Evolutionary conservation across 2,797 vertebrate genomes (phyloP).

Genomic region (Percopsis omiscomaycus): DNA sequence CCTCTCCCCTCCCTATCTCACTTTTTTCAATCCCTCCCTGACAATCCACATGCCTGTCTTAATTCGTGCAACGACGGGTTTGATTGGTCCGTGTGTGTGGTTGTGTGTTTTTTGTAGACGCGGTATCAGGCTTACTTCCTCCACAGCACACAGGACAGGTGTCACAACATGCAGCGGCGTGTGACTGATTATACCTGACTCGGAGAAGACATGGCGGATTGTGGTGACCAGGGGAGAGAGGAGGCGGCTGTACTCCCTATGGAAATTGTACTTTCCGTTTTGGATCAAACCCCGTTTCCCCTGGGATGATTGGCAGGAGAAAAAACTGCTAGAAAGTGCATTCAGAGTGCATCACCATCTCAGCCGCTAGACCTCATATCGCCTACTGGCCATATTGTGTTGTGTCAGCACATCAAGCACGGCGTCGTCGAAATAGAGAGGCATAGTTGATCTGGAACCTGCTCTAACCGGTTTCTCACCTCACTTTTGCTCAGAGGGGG

Average conservation of each 20-base stretch:
- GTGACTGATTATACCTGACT: constrained; percentile 75
- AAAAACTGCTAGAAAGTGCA: constrained; percentile 71
- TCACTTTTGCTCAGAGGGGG: constrained; percentile 23
- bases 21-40: constrained; percentile 69
- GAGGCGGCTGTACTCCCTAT: constrained; percentile 55
- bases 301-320: constrained; percentile 64
- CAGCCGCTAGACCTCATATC: constrained; percentile 52
- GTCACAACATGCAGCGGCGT: constrained; percentile 69
- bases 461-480: constrained; percentile 20
- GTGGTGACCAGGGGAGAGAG: constrained; percentile 62
- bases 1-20: constrained; percentile 44
- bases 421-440: constrained; percentile 23
- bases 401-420: constrained; percentile 29
- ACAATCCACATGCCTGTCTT: constrained; percentile 78
- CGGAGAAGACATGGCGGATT: constrained; percentile 67
- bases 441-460: constrained; percentile 48
- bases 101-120: constrained; percentile 45
- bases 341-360: constrained; percentile 66
- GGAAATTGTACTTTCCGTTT: constrained; percentile 63
- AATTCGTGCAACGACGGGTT: constrained; percentile 69
- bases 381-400: constrained; percentile 37
- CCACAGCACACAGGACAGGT: constrained; percentile 64
- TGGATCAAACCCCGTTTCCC: constrained; percentile 59
- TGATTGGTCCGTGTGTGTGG: constrained; percentile 55
- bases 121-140: constrained; percentile 63